phyloP scores from a whole-genome alignment of 2,888 invertebrate genomes.

The Acrobasis consociella region DNA sequence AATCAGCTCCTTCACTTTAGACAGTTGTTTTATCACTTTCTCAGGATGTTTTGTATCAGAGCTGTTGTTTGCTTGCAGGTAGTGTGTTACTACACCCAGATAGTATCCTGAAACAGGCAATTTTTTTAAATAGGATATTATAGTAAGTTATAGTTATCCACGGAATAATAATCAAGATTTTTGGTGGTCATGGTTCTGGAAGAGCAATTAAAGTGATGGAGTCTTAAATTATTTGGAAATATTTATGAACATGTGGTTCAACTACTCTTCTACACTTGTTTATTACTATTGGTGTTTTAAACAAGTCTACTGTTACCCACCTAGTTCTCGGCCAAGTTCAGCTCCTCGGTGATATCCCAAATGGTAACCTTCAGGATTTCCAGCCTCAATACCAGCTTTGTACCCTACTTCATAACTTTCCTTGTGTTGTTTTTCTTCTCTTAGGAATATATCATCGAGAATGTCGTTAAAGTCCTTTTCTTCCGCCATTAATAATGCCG shows the following conservation, averaged over 20 bases:
- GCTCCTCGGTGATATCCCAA: conserved; percentile 90
- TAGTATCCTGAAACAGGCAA: conserved; percentile 83
- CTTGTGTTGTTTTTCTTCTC: conserved; percentile 85
- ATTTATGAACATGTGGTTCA: not conserved
- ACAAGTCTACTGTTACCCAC: conserved; percentile 39
- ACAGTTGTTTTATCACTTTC: conserved; percentile 80
- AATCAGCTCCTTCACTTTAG: conserved; percentile 83
- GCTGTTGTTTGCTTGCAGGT: conserved; percentile 57
- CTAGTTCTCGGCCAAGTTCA: conserved; percentile 88
- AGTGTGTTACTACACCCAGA: conserved; percentile 82
- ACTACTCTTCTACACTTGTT: not conserved
- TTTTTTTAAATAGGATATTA: not conserved
- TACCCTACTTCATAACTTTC: conserved; percentile 87
- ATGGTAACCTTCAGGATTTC: conserved; percentile 87
- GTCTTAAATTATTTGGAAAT: not conserved
- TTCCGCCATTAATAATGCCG: conserved; percentile 56
- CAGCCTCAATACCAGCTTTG: conserved; percentile 82
- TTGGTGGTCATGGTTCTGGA: no score
- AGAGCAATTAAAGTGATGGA: not conserved
- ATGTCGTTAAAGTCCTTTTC: conserved; percentile 88
- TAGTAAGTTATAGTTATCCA: no score
- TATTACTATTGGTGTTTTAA: not conserved
- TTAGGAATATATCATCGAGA: conserved; percentile 87
- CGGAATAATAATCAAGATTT: no score
- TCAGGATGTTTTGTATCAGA: conserved; percentile 63